Conservation (phyloP, 1,140 invertebrate genomes). For the Drosophila lacteicornis region DNA sequence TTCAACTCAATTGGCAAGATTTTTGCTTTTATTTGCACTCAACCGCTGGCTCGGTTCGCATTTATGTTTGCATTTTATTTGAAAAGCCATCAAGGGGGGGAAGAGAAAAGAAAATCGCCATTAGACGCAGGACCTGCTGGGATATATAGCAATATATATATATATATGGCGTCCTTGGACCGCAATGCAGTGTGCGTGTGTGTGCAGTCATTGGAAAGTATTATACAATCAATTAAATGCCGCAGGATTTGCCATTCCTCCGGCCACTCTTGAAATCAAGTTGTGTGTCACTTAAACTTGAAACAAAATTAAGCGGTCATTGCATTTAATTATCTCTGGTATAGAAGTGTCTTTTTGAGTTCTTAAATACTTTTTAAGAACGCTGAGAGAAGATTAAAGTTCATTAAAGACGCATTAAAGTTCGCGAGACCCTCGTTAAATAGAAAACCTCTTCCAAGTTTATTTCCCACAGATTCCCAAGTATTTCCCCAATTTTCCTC, state of each 20-base stretch:
- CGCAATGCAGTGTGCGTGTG: conserved; percentile 2
- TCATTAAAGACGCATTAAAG: too few species aligned
- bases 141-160: conserved; percentile 7
- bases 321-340: neutral
- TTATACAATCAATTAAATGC: conserved; percentile 65
- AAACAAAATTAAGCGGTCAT: neutral
- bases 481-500: neutral
- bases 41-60: conserved; percentile 54
- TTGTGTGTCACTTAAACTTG: neutral
- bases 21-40: conserved; percentile 76
- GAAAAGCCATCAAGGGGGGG: conserved; percentile 60
- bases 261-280: conserved; percentile 4
- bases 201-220: conserved; percentile 43
- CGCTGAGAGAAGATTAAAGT: neutral
- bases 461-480: neutral
- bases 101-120: conserved; percentile 52
- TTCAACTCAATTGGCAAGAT: conserved; percentile 71
- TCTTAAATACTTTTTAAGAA: neutral
- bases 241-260: conserved; percentile 15
- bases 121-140: conserved; percentile 45
- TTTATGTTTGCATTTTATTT: conserved; percentile 77
- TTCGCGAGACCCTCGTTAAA: neutral
- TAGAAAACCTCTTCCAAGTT: neutral
- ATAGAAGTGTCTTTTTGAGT: neutral
- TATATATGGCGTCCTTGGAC: conserved; percentile 22